Base-by-base conservation (phyloP, 2,888 invertebrate species). In the Drosophila anomalata region DNA sequence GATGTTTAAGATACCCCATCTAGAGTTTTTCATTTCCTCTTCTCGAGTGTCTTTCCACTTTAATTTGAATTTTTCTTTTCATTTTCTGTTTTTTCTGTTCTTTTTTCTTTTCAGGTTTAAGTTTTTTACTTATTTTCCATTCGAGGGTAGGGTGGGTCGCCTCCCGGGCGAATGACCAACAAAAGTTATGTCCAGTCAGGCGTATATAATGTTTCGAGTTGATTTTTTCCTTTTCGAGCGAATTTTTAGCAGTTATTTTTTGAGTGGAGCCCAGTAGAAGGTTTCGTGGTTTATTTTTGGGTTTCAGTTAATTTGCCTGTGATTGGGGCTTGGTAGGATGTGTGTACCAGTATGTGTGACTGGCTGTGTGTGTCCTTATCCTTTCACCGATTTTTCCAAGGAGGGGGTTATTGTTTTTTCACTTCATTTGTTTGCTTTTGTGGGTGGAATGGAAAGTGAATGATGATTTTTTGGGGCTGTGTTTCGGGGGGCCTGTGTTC, bases 111-210 rank as follows among this genome's bases (percentile, higher is more conserved):
- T 11, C 31, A 42, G 22, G 9, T 44, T 14, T 14, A 14, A 24
- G 36, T 58, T 12, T 26, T 46, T 11, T 58, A 1, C 17, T 50
- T 56, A 33, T 53, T 62, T 33, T 41, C 26, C 7, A 14, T 48
- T 39, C 41, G 7, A 14, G 17, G 17, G 17, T 17, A 17, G 26
- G 4, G 17, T 1, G 2, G 8, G 6, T n/a, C n/a, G n/a, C n/a
- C 11, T 7, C 12, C 22, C 33, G 46, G 44, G 42, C 44, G 54
- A 55, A 33, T 50, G 57, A 57, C 39, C 41, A 63, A 62, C 81
- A 78, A 84, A 80, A 84, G 87, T 87, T 78, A 78, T 51, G 74
- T 52, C 58, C 78, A 81, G 76, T 81, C 81, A 87, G 65, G 71
- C 78, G 87, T 70, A 39, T 76, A 56, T 76, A 87, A 74, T 87